A percentile compares a stretch with the other conserved stretches of the same genome.
Evolutionary conservation across 2,888 invertebrate species (phyloP).

Genomic region (Monoplex corrugatus): DNA sequence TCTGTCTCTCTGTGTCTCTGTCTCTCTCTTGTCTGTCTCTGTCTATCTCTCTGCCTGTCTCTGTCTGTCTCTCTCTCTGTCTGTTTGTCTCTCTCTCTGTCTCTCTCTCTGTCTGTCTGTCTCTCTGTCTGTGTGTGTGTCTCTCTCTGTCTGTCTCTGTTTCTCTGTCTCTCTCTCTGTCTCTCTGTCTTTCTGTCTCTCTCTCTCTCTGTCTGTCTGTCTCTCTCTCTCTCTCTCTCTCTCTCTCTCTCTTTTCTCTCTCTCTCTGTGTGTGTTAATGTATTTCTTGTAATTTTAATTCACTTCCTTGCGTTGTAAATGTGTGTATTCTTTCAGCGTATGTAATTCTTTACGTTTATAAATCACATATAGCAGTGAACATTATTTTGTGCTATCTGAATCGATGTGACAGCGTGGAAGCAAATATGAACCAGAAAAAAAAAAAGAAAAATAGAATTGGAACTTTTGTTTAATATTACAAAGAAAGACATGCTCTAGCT

Average conservation of each 20-base stretch:
- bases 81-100: background rate
- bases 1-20: too few species aligned
- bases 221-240: background rate
- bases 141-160: conserved; percentile 12
- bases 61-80: background rate
- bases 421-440: too few species aligned
- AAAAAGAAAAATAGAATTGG: too few species aligned
- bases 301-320: too few species aligned
- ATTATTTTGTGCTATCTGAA: too few species aligned
- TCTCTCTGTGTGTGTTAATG: background rate
- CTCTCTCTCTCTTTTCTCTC: background rate
- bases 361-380: too few species aligned
- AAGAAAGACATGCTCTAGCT: too few species aligned
- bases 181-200: conserved; percentile 37
- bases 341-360: too few species aligned
- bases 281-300: background rate
- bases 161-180: conserved; percentile 41
- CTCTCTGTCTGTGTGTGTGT: conserved; percentile 22
- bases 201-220: conserved; percentile 23
- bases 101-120: background rate
- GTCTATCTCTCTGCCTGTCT: conserved; percentile 14
- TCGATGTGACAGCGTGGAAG: too few species aligned
- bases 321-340: too few species aligned
- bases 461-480: too few species aligned
- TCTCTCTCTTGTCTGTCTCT: too few species aligned